These are phyloP conservation scores for Trematocara zebra DNA, from an alignment of 2,113 vertebrate species.

Conservation along the genomic window DNA sequence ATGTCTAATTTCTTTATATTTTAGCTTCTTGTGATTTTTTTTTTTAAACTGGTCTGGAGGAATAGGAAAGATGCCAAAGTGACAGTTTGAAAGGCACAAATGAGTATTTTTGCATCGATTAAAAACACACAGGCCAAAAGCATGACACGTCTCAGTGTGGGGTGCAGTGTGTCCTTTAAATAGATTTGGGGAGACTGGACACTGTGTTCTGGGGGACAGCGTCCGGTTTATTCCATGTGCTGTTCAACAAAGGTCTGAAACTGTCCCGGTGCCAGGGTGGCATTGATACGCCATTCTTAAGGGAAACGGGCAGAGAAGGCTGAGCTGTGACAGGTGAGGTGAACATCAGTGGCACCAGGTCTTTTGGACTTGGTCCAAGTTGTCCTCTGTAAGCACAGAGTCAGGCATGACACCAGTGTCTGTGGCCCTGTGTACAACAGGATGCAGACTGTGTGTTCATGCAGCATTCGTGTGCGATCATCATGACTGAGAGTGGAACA, in stretches of 20 bases:
- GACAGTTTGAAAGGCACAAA: too few species aligned
- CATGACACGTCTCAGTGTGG: too few species aligned
- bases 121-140: too few species aligned
- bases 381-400: not conserved
- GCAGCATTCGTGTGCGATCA: not conserved
- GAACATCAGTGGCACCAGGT: not conserved
- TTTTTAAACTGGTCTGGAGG: too few species aligned
- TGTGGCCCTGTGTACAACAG: not conserved
- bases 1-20: too few species aligned
- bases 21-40: too few species aligned
- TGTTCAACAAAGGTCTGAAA: not conserved
- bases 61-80: too few species aligned
- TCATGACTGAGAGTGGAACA: not conserved
- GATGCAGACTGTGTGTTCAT: not conserved
- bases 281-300: not conserved
- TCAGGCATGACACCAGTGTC: not conserved
- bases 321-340: not conserved
- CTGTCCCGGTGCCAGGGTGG: not conserved
- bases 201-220: too few species aligned
- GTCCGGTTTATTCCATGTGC: not conserved
- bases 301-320: fast-evolving
- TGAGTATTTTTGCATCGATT: too few species aligned
- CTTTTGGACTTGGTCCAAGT: not conserved
- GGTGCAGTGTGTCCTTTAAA: too few species aligned
- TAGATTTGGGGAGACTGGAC: too few species aligned